A percentile compares a stretch with the other conserved stretches of the same genome.
These are phyloP conservation scores for Galaxea fascicularis DNA, from an alignment of 92 coral and sea anemone species.

Conservation along the genomic window DNA sequence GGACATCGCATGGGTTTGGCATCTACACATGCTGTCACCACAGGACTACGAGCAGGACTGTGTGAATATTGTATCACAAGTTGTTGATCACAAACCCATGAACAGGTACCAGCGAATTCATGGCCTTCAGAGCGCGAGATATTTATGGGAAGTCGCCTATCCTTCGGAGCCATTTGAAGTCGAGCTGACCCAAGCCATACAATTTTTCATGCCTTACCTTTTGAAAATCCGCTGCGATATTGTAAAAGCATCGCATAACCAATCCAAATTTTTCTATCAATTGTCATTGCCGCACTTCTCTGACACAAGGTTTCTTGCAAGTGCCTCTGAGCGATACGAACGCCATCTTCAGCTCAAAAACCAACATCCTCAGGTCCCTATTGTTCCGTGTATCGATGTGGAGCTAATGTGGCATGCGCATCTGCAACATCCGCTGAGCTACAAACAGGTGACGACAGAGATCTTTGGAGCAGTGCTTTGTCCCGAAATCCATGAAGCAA, in stretches of 20 bases:
- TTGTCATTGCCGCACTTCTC: slow-evolving; percentile 82
- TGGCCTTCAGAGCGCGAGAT: slow-evolving; percentile 30
- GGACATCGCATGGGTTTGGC: slow-evolving; percentile 89
- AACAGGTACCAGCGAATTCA: slow-evolving; percentile 19
- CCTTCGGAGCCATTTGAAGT: slow-evolving; percentile 61
- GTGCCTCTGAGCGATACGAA: slow-evolving; percentile 76
- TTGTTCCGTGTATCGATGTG: slow-evolving; percentile 81
- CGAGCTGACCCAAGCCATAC: slow-evolving; percentile 35
- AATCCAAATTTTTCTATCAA: slow-evolving; percentile 70
- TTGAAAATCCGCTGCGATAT: slow-evolving; percentile 45
- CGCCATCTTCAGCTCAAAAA: slow-evolving; percentile 70
- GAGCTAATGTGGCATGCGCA: slow-evolving; percentile 91
- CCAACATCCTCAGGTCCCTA: slow-evolving; percentile 62
- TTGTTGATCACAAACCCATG: slow-evolving; percentile 55
- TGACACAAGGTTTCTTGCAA: slow-evolving; percentile 59
- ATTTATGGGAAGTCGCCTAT: slow-evolving; percentile 18
- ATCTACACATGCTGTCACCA: slow-evolving; percentile 75
- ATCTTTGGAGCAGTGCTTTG: slow-evolving; percentile 50
- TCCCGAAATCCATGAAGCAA: slow-evolving; percentile 71
- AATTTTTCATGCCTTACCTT: slow-evolving; percentile 5
- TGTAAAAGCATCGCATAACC: slow-evolving; percentile 52
- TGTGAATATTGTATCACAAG: slow-evolving; percentile 26
- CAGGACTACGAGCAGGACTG: slow-evolving; percentile 68
- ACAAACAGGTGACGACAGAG: slow-evolving; percentile 61
- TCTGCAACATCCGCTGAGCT: slow-evolving; percentile 73